These are phyloP conservation scores for Amaurobius ferox DNA, from an alignment of 2,888 invertebrate genomes.

Conservation along the genomic window DNA sequence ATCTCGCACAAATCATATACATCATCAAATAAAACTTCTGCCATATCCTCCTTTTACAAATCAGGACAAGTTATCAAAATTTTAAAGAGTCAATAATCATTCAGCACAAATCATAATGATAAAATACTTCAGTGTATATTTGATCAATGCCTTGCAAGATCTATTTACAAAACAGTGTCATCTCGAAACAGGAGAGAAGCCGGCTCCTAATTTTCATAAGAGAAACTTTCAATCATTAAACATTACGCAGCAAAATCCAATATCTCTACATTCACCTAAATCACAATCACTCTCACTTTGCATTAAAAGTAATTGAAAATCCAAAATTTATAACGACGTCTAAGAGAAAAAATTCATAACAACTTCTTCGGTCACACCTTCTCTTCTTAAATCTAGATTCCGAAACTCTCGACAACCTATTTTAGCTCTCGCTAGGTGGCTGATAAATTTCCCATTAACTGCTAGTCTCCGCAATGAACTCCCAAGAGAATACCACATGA, in stretches of 20 bases:
- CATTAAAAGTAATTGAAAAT: too few relatives aligned
- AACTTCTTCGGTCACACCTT: conserved; percentile 20
- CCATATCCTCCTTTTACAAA: conserved; percentile 86
- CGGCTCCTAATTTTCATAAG: conserved; percentile 20
- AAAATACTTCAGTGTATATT: too few relatives aligned
- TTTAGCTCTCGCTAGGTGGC: conserved; percentile 26
- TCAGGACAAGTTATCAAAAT: conserved; percentile 13
- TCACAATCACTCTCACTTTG: too few relatives aligned
- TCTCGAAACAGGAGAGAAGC: conserved; percentile 30
- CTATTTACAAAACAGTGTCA: conserved; percentile 48
- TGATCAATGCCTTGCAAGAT: not conserved
- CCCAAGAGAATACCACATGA: too few relatives aligned
- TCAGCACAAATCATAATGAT: not conserved
- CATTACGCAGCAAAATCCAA: too few relatives aligned
- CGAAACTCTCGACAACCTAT: conserved; percentile 30
- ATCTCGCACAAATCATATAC: conserved; percentile 97
- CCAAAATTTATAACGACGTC: too few relatives aligned
- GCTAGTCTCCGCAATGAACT: too few relatives aligned
- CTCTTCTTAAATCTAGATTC: not conserved
- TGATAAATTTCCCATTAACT: conserved; percentile 10
- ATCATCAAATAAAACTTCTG: conserved; percentile 97
- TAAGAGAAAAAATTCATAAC: too few relatives aligned
- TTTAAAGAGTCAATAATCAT: not conserved
- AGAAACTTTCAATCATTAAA: not conserved
- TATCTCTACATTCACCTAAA: too few relatives aligned